Percentiles rank a stretch among this genome's conserved stretches.
These are phyloP conservation scores for Anastatus disparis DNA, from an alignment of 1,140 invertebrate species.

Conservation along the genomic window DNA sequence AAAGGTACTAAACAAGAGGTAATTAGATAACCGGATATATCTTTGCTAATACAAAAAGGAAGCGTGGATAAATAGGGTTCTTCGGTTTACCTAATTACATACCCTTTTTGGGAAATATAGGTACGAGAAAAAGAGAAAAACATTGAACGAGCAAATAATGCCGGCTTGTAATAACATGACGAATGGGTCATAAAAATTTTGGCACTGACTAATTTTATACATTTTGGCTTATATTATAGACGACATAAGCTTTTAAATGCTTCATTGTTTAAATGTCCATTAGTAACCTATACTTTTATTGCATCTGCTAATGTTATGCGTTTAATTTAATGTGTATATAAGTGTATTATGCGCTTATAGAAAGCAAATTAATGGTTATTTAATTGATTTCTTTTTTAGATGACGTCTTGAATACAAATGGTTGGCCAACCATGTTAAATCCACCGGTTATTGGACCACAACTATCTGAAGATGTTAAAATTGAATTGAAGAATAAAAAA, in stretches of 20 bases:
- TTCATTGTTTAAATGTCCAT: no score
- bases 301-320: no score
- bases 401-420: conserved; percentile 16
- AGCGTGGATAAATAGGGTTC: no score
- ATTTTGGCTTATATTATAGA: no score
- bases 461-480: conserved; percentile 43
- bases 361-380: no score
- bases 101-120: no score
- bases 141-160: no score
- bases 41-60: no score
- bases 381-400: conserved; percentile 42
- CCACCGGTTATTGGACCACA: conserved; percentile 19
- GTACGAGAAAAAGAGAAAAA: no score
- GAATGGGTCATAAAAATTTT: conserved; percentile 14
- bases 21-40: conserved; percentile 13
- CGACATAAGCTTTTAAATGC: no score
- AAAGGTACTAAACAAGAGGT: neutral
- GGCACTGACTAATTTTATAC: neutral
- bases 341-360: neutral
- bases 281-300: conserved; percentile 5
- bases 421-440: conserved; percentile 32
- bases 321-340: no score
- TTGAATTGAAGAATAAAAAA: conserved; percentile 59
- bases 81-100: no score
- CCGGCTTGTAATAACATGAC: neutral